Conservation (phyloP, 1,140 invertebrate species). For the Leptonema lineaticorne region DNA sequence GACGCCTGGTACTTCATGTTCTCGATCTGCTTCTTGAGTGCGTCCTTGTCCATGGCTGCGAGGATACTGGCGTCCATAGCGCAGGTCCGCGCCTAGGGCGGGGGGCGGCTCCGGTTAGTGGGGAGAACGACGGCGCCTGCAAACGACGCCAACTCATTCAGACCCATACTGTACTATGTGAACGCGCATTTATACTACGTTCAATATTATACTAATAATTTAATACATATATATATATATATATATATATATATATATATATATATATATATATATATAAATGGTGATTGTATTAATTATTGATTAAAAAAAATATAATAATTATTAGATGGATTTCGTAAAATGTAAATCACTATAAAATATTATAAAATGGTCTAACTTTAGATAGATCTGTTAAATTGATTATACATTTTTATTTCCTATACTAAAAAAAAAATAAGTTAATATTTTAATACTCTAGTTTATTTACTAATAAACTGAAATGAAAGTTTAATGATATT, state of each 20-base stretch:
- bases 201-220: neutral
- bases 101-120: neutral
- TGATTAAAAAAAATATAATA: too few species aligned
- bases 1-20: slow-evolving; percentile 95
- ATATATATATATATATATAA: neutral
- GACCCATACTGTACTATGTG: slow-evolving; percentile 15
- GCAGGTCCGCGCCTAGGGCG: slow-evolving; percentile 50
- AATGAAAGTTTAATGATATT: too few species aligned
- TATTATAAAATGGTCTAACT: too few species aligned
- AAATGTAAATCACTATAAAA: too few species aligned
- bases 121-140: slow-evolving; percentile 26
- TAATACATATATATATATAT: neutral
- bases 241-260: neutral
- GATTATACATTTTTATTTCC: too few species aligned
- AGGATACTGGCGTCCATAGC: slow-evolving; percentile 87
- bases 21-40: slow-evolving; percentile 94
- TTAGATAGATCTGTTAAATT: too few species aligned
- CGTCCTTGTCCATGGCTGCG: slow-evolving; percentile 94
- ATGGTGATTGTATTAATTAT: too few species aligned
- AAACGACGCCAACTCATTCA: slow-evolving; percentile 35
- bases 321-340: too few species aligned
- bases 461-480: too few species aligned
- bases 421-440: too few species aligned
- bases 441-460: too few species aligned
- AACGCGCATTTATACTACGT: slow-evolving; percentile 16